A percentile compares a stretch with the other conserved stretches of the same genome.
phyloP scores from a whole-genome alignment of 2,888 invertebrate genomes.

The Deroplatys truncata region DNA sequence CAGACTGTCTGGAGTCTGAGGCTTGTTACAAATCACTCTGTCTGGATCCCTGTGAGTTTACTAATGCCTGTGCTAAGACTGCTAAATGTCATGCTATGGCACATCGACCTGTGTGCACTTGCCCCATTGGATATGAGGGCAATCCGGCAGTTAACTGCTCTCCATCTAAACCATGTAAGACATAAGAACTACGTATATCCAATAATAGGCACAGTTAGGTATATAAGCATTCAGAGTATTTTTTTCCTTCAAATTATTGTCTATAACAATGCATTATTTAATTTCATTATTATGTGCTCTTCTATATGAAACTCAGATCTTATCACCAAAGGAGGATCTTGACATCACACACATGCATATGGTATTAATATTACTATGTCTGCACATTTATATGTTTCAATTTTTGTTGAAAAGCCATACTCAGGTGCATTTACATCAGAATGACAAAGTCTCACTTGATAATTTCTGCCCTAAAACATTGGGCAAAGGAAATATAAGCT shows the following conservation, averaged over 20 bases:
- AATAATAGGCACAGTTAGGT: neutral
- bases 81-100: constrained; percentile 41
- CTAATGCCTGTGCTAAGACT: constrained; percentile 41
- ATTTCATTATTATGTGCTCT: too few species aligned
- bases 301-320: too few species aligned
- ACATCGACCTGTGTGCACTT: constrained; percentile 51
- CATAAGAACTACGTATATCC: constrained; percentile 6
- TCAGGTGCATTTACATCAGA: too few species aligned
- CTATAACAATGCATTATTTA: too few species aligned
- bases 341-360: too few species aligned
- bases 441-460: too few species aligned
- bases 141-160: constrained; percentile 77
- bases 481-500: too few species aligned
- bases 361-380: too few species aligned
- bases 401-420: too few species aligned
- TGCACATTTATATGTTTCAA: too few species aligned
- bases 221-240: neutral
- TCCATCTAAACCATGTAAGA: constrained; percentile 73
- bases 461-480: too few species aligned
- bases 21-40: constrained; percentile 41
- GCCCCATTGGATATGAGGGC: constrained; percentile 74
- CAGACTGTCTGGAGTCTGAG: constrained; percentile 41
- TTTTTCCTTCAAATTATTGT: neutral
- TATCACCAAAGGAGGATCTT: too few species aligned
- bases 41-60: constrained; percentile 57